Percentiles rank a stretch among this genome's conserved stretches.
Evolutionary conservation across 2,113 vertebrate genomes (phyloP).

Genomic region (Micromys minutus): DNA sequence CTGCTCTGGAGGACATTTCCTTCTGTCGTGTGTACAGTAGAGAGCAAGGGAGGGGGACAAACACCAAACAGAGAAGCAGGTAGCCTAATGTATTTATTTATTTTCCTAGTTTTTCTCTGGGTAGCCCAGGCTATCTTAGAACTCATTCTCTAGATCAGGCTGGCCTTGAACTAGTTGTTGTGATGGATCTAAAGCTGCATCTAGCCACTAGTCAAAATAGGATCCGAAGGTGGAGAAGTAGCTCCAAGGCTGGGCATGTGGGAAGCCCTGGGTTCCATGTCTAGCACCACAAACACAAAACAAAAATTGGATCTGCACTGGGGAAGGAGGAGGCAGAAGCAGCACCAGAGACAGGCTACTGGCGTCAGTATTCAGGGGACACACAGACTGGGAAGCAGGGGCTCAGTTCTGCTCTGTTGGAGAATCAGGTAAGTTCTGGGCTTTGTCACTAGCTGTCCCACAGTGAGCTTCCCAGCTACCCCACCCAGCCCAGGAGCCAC

Average conservation of each 20-base stretch:
- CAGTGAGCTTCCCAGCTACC: not conserved
- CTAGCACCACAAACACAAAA: not conserved
- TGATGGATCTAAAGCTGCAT: not conserved
- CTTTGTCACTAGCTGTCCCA: not conserved
- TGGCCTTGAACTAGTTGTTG: not conserved
- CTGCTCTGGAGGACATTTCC: not conserved
- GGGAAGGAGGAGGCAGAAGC: not conserved
- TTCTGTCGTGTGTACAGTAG: not conserved
- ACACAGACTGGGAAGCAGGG: not conserved
- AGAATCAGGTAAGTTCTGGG: not conserved
- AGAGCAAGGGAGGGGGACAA: not conserved
- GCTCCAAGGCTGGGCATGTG: no score
- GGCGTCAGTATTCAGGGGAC: not conserved
- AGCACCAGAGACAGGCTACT: no score
- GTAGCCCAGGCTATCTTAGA: not conserved
- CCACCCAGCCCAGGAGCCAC: not conserved
- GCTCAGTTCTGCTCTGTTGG: no score
- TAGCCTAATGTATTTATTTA: not conserved
- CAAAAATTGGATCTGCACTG: not conserved
- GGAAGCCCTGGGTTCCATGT: not conserved
- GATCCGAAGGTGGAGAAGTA: not conserved
- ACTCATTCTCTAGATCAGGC: not conserved
- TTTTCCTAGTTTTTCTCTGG: no score
- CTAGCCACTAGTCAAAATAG: not conserved
- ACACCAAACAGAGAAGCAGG: not conserved